Base-by-base conservation (phyloP, 2,113 vertebrate genomes). In the Odobenus rosmarus region DNA sequence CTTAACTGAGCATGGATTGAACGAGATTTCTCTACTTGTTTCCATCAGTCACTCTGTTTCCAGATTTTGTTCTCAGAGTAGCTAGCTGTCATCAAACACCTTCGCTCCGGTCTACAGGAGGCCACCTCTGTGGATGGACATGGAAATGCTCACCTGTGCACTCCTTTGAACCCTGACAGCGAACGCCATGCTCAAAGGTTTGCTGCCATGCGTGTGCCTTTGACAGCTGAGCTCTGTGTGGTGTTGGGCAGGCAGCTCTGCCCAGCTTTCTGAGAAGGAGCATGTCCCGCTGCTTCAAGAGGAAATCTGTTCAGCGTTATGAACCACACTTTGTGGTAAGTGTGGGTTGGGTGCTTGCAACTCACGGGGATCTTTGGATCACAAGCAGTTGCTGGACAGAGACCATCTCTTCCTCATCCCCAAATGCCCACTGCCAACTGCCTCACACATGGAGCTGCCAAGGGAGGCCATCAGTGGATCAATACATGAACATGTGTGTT, bases 341-440 rank as follows among this genome's bases (percentile, higher is more conserved):
- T 7, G 19, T 31, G 10, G 0, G 5, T 0, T 5, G 10, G 3
- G 13, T 42, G 46, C 16, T 11, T 23, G 36, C 10, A 2, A 4
- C 11, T 24, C 1, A 4, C 0, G 11, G 23, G 3, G n/a, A 39
- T 24, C n/a, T 46, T 36, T 18, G 7, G 28, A 26, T 10, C 51
- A 1, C 14, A 7, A 26, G 6, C 4, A 3, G 4, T 9, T 7
- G 55, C 31, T 5, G 0, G 26, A 36, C 39, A 42, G 51, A 12
- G 36, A 10, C 59, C 1, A 0, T 2, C 1, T 39, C 55, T 12
- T 23, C 33, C 49, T 42, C 31, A 5, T 3, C 28, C 71, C n/a
- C 16, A 1, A 2, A 7, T 5, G 33, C 14, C 7, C 5, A 0
- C 1, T 0, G 13, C 42, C 76, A 24, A 0, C 24, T 0, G 1